Evolutionary conservation across 2,888 invertebrate genomes (phyloP), one percentile per base, ranked within the genome.

Genomic region (Apodemia hepburni): DNA sequence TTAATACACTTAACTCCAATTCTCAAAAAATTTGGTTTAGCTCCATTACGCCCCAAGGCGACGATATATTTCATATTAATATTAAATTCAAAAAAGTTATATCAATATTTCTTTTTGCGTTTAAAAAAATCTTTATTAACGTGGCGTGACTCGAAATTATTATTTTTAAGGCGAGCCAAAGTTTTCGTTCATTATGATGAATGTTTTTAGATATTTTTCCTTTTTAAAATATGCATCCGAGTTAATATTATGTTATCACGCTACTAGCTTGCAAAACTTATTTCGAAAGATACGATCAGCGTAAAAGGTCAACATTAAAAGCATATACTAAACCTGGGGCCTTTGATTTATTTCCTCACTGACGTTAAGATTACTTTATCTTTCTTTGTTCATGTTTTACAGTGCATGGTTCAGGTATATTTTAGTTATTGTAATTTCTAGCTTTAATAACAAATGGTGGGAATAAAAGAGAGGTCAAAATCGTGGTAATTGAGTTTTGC

Each of bases 211-310:
- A 54, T 54, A 54, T 54, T 54, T 54, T 54, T 54, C 12, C 27
- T 22, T 54, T 54, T 54, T 22, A 54, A 54, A 54, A 54, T 54
- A 54, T 54, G 12, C 54, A 54, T 22, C 54, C 27, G 15, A 57
- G 29, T 57, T 57, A 57, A 57, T 57, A 57, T 57, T 57, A 8
- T 57, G 2, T 57, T 22, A 57, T 57, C 57, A 57, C 57, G 57
- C 57, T n/a, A 57, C 29, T 57, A 29, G 57, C 57, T 57, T 57
- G 57, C 57, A 27, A 57, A 29, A 57, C 57, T 57, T 47, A 47
- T 47, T 57, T 57, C 57, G 27, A 29, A 57, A 57, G 54, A 27
- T 54, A 54, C 54, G 54, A 29, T 54, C 54, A 27, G 54, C 12
- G 15, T 27, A 54, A 54, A 54, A 54, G 54, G 54, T 54, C 54